These are phyloP conservation scores for Mactra quadrangularis DNA, from an alignment of 1,140 invertebrate genomes.

Conservation along the genomic window DNA sequence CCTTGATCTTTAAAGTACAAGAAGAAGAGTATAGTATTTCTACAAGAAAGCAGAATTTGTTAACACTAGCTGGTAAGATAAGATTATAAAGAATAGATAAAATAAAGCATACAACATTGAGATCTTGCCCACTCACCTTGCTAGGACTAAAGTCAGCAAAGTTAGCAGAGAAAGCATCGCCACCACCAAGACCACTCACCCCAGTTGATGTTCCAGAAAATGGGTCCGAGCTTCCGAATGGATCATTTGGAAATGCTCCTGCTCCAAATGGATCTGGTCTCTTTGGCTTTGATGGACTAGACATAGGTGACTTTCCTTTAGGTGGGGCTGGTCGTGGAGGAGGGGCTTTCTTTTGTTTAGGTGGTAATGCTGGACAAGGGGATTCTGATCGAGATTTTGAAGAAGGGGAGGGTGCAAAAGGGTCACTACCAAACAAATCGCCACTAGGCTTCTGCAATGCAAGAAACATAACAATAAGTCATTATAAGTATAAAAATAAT, in stretches of 20 bases:
- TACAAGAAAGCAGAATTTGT: too few species aligned
- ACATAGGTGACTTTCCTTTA: conserved; percentile 32
- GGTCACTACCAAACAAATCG: conserved; percentile 62
- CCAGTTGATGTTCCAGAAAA: conserved; percentile 50
- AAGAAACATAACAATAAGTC: conserved; percentile 25
- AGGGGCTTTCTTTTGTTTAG: conserved; percentile 64
- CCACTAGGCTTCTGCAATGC: conserved; percentile 54
- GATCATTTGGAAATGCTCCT: conserved; percentile 53
- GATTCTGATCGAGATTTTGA: conserved; percentile 55
- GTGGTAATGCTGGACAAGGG: conserved; percentile 54
- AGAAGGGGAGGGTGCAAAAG: conserved; percentile 52
- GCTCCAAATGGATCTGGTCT: conserved; percentile 48
- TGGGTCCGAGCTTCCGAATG: conserved; percentile 55
- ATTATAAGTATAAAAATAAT: too few species aligned
- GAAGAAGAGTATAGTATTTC: too few species aligned
- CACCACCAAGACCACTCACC: conserved; percentile 51
- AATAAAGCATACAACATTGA: too few species aligned
- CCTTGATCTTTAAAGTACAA: too few species aligned
- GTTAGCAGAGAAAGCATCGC: conserved; percentile 50
- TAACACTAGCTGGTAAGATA: too few species aligned
- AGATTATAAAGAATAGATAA: too few species aligned
- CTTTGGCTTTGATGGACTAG: conserved; percentile 55
- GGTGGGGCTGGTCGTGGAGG: conserved; percentile 59
- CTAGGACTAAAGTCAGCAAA: conserved; percentile 62
- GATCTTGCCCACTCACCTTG: conserved; percentile 51